Evolutionary conservation across 2,888 invertebrate species (phyloP).

Genomic region (Plagodis dolabraria): DNA sequence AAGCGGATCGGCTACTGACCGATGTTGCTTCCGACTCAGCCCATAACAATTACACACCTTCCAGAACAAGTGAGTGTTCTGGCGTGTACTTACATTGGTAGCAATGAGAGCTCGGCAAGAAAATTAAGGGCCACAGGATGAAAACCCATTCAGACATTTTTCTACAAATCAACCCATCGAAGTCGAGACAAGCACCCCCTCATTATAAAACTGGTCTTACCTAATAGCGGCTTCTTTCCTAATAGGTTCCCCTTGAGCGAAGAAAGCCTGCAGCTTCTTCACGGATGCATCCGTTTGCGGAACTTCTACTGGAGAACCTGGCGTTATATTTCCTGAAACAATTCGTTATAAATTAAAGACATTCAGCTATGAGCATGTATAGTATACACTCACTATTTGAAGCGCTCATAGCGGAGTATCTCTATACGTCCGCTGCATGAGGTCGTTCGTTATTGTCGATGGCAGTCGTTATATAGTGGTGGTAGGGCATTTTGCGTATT

Average conservation of each 20-base stretch:
- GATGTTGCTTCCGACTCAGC: too few relatives aligned
- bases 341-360: neutral
- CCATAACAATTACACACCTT: too few relatives aligned
- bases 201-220: slow-evolving; percentile 50
- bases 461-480: too few relatives aligned
- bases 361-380: too few relatives aligned
- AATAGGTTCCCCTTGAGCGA: slow-evolving; percentile 87
- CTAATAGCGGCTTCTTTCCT: slow-evolving; percentile 84
- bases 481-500: too few relatives aligned
- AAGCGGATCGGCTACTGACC: too few relatives aligned
- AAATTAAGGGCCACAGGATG: neutral
- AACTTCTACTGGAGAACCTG: slow-evolving; percentile 72
- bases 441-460: too few relatives aligned
- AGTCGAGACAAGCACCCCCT: too few relatives aligned
- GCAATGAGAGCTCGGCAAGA: neutral
- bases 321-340: slow-evolving; percentile 58
- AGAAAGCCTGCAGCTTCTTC: slow-evolving; percentile 89
- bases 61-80: too few relatives aligned
- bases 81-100: neutral
- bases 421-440: too few relatives aligned
- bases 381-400: too few relatives aligned
- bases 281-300: slow-evolving; percentile 82
- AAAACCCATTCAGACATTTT: neutral
- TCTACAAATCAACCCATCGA: neutral
- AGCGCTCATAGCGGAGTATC: too few relatives aligned